Evolutionary conservation across 2,888 invertebrate species (phyloP).

Genomic region (Diaperis boleti): DNA sequence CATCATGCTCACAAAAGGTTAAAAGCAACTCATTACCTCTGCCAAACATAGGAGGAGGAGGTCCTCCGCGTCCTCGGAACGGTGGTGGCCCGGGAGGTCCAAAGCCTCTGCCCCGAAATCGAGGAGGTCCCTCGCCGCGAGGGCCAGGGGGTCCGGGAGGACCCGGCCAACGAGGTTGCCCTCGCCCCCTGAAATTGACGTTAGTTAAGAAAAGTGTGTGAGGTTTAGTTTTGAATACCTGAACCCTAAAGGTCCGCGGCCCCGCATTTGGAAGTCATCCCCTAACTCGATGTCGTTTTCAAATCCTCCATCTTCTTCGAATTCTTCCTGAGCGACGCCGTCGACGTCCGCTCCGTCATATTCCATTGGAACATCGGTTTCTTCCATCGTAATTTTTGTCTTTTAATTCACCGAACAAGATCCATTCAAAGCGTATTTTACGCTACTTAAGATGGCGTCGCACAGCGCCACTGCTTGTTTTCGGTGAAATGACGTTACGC

Average conservation of each 20-base stretch:
- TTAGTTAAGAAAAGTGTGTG: slow-evolving; percentile 11
- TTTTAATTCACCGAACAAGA: slow-evolving; percentile 14
- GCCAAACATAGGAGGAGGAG: slow-evolving; percentile 69
- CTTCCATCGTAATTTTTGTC: slow-evolving; percentile 26
- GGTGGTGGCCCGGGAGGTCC: slow-evolving; percentile 69
- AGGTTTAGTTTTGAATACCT: slow-evolving; percentile 21
- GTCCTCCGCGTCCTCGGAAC: slow-evolving; percentile 65
- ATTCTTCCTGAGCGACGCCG: slow-evolving; percentile 54
- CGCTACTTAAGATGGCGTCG: slow-evolving; percentile 30
- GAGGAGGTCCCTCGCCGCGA: slow-evolving; percentile 70
- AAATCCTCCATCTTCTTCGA: slow-evolving; percentile 60
- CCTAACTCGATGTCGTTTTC: slow-evolving; percentile 65
- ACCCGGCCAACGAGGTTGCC: slow-evolving; percentile 61
- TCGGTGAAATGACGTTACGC: slow-evolving; percentile 2
- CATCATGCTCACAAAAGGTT: too few relatives aligned
- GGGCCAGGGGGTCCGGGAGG: slow-evolving; percentile 64
- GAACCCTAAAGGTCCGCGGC: slow-evolving; percentile 59
- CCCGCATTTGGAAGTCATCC: slow-evolving; percentile 67
- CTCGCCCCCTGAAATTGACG: slow-evolving; percentile 59
- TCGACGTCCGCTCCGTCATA: slow-evolving; percentile 42
- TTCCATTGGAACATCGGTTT: slow-evolving; percentile 42
- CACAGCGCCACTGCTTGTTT: background rate
- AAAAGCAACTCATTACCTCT: too few relatives aligned
- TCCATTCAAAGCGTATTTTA: slow-evolving; percentile 12
- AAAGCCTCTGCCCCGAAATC: slow-evolving; percentile 77